Evolutionary conservation across 2,888 invertebrate species (phyloP), one percentile per base, ranked within the genome.

Genomic region (Aspidapion aeneum): DNA sequence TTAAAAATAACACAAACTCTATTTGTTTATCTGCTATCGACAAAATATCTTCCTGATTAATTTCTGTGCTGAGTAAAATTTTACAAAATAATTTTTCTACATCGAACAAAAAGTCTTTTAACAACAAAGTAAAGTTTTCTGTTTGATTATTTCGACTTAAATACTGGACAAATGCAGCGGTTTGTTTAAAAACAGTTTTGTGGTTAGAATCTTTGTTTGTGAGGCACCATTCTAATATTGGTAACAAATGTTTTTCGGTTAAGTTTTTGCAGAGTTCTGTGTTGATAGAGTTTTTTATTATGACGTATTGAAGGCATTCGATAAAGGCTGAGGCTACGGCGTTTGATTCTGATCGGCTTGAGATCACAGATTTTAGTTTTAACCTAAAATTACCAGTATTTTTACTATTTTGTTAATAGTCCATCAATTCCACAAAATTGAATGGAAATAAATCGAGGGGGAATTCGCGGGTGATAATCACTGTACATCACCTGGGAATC

Each of bases 261-360:
- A 85, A 72, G 58, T 69, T 72, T 58, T 77, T 75, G 68, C 83
- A 83, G 12, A 84, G 70, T 19, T 76, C 74, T 20, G 72, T 64
- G 66, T 84, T 79, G 12, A 78, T 76, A 55, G 82, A 78, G 69
- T 85, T 82, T 70, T 83, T 80, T 57, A 86, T 77, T 60, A 86
- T 78, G 12, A 86, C 76, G 72, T 86, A 90, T 57, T 86, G 86
- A 18, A 93, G 75, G 74, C 94, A 94, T 75, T 94, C 94, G 18
- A 88, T 83, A 70, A 89, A 86, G 1, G 91, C 84, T 55, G 82
- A 83, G 19, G 88, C 83, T 72, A 93, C 85, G 0, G 88, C 85
- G 55, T 86, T 82, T 18, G 85, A 83, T 78, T 94, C 93, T 52
- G 87, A 87, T 67, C 86, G 86, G 55, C 88, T 90, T 48, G 81